A percentile compares a stretch with the other conserved stretches of the same genome.
phyloP scores from a whole-genome alignment of 2,113 vertebrate species.

The Mustelus asterias region DNA sequence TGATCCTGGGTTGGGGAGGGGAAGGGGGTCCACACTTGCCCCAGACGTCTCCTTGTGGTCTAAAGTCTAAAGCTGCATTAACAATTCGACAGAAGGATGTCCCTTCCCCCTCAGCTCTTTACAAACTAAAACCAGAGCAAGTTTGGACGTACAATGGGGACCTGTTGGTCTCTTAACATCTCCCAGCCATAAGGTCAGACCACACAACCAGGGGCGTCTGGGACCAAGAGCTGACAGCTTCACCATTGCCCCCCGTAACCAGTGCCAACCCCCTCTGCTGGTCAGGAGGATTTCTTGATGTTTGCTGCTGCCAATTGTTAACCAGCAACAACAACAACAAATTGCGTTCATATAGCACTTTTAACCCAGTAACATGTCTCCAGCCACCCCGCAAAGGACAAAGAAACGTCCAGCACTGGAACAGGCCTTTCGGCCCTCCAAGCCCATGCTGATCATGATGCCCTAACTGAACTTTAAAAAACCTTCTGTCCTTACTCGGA shows the following conservation, averaged over 20 bases:
- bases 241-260: not conserved
- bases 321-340: not conserved
- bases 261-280: not conserved
- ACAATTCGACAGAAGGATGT: not conserved
- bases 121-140: not conserved
- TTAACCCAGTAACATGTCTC: not conserved
- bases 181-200: not conserved
- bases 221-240: not conserved
- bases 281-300: not conserved
- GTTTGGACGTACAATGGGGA: not conserved
- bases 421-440: too few relatives aligned
- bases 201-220: not conserved
- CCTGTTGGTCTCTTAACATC: not conserved
- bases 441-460: too few relatives aligned
- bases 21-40: not conserved
- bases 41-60: not conserved
- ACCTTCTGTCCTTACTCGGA: too few relatives aligned
- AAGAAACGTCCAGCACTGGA: not conserved
- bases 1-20: too few relatives aligned
- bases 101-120: not conserved
- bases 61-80: not conserved
- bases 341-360: not conserved
- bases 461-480: too few relatives aligned
- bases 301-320: not conserved
- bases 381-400: not conserved